Evolutionary conservation across 2,797 vertebrate genomes (phyloP).

Genomic region (Oryzias dopingdopingensis): DNA sequence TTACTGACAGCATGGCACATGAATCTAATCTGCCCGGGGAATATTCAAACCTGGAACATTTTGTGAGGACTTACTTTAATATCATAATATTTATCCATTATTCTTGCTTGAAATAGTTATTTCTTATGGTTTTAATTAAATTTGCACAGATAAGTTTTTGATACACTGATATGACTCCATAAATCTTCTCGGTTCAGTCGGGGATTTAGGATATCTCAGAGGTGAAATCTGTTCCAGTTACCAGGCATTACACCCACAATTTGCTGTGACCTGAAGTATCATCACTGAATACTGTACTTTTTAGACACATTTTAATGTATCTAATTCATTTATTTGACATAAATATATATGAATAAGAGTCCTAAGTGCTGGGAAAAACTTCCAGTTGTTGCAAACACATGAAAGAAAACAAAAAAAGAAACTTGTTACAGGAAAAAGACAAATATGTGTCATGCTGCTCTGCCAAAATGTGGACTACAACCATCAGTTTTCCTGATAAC

Average conservation of each 20-base stretch:
- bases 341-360: background rate
- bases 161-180: background rate
- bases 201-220: background rate
- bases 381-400: constrained; percentile 1
- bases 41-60: constrained; percentile 16
- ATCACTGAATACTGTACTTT: background rate
- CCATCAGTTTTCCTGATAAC: background rate
- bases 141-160: background rate
- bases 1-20: constrained; percentile 11
- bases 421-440: background rate
- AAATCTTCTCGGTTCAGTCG: background rate
- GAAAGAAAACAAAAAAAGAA: background rate
- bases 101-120: background rate
- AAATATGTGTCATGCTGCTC: background rate
- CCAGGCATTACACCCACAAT: background rate
- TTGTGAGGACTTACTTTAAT: constrained; percentile 10
- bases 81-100: background rate
- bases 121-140: background rate
- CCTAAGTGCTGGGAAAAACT: background rate
- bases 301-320: background rate
- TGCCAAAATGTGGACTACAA: background rate
- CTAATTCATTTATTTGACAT: background rate
- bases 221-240: background rate
- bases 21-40: background rate
- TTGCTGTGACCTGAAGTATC: background rate